A percentile compares a stretch with the other conserved stretches of the same genome.
These are phyloP conservation scores for Capitulum mitella DNA, from an alignment of 2,888 invertebrate species.

Conservation along the genomic window DNA sequence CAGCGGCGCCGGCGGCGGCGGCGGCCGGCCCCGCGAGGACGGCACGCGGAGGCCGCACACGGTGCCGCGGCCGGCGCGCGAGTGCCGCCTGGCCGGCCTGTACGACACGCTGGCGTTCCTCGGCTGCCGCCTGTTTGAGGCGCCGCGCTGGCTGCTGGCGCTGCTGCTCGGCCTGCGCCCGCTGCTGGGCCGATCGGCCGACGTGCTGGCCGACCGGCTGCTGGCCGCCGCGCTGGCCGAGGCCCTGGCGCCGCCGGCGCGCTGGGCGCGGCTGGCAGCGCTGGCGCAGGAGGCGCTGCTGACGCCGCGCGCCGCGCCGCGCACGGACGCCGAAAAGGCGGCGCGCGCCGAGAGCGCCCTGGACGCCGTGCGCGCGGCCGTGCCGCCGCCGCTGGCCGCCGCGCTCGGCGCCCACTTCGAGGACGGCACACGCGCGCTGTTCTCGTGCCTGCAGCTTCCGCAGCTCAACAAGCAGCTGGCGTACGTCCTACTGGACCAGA, in stretches of 20 bases:
- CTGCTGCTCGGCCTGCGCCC: slow-evolving; percentile 50
- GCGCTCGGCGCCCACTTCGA: slow-evolving; percentile 37
- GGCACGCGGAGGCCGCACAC: slow-evolving; percentile 28
- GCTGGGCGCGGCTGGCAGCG: background rate
- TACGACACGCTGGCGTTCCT: background rate
- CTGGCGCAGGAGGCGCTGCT: background rate
- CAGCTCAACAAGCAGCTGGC: slow-evolving; percentile 57
- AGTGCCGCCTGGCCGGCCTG: background rate
- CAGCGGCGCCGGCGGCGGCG: slow-evolving; percentile 39
- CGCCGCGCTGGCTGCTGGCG: slow-evolving; percentile 46
- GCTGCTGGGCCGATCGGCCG: slow-evolving; percentile 46
- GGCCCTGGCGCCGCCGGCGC: slow-evolving; percentile 6
- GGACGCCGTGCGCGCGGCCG: background rate
- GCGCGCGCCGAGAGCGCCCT: background rate
- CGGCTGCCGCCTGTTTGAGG: slow-evolving; percentile 52
- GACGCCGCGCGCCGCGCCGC: background rate
- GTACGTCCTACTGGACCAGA: slow-evolving; percentile 68
- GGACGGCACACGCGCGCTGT: slow-evolving; percentile 41
- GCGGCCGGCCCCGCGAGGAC: background rate
- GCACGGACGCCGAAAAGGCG: background rate
- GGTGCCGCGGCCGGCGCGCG: slow-evolving; percentile 38
- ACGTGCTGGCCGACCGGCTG: slow-evolving; percentile 41
- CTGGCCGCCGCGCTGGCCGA: background rate
- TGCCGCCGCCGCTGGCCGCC: slow-evolving; percentile 37
- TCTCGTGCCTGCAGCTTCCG: slow-evolving; percentile 49